These are phyloP conservation scores for Hyalella azteca DNA, from an alignment of 2,888 invertebrate genomes.

Conservation along the genomic window DNA sequence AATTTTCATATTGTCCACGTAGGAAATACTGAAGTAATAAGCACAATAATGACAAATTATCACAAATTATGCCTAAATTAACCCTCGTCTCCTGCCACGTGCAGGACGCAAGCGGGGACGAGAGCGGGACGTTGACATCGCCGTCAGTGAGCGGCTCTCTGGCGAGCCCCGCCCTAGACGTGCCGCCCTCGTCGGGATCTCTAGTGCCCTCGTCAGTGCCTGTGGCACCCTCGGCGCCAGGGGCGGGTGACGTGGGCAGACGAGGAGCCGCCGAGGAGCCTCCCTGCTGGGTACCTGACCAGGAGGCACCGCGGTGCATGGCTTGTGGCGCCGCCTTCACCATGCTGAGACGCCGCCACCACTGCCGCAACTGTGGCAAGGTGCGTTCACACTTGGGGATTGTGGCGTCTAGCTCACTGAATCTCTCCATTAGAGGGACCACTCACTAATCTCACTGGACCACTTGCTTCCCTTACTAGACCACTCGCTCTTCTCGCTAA, in stretches of 20 bases:
- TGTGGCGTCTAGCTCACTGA: too few relatives aligned
- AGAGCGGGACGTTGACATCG: neutral
- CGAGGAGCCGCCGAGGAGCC: conserved; percentile 47
- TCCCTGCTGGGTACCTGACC: conserved; percentile 95
- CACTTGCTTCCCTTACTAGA: too few relatives aligned
- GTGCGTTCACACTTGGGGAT: too few relatives aligned
- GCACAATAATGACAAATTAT: too few relatives aligned
- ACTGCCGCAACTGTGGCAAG: conserved; percentile 81
- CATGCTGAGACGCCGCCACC: conserved; percentile 91
- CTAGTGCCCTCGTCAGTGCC: conserved; percentile 30
- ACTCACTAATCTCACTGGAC: too few relatives aligned
- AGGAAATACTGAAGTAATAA: too few relatives aligned
- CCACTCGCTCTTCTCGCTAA: too few relatives aligned
- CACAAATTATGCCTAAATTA: too few relatives aligned
- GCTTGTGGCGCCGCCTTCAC: conserved; percentile 91
- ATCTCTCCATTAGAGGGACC: too few relatives aligned
- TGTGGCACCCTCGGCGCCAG: neutral
- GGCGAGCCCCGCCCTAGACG: neutral
- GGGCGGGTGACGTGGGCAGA: neutral
- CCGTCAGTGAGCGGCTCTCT: neutral
- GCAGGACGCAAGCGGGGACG: neutral
- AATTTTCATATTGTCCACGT: too few relatives aligned
- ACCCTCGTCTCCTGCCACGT: neutral
- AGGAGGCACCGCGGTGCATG: conserved; percentile 89
- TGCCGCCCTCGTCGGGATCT: neutral